Percentiles rank a stretch among this genome's conserved stretches.
Conservation (phyloP, 2,797 vertebrate genomes). For the Typhlichthys subterraneus region DNA sequence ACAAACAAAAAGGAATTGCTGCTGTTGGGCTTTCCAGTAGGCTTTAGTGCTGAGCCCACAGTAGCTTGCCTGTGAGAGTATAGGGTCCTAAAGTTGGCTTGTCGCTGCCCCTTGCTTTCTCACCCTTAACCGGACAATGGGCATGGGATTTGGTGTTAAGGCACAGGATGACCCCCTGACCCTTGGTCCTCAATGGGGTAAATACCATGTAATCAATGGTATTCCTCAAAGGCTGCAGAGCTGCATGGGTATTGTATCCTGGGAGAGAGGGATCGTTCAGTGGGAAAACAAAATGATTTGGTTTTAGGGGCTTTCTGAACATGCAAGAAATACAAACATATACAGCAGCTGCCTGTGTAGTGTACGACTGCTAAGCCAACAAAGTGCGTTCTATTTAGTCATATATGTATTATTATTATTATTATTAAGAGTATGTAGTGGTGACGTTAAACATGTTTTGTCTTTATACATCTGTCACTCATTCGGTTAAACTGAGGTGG, state of each 20-base stretch:
- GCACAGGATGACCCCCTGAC: slow-evolving; percentile 89
- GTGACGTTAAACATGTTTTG: slow-evolving; percentile 62
- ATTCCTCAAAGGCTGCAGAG: slow-evolving; percentile 87
- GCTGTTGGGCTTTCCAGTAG: slow-evolving; percentile 63
- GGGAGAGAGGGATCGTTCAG: slow-evolving; percentile 52
- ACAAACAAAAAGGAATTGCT: slow-evolving; percentile 64
- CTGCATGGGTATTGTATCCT: slow-evolving; percentile 69
- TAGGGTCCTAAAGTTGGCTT: slow-evolving; percentile 83
- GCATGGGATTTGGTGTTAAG: slow-evolving; percentile 86
- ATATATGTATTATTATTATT: slow-evolving; percentile 24
- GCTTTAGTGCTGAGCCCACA: slow-evolving; percentile 66
- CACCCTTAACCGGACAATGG: slow-evolving; percentile 94
- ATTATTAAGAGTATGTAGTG: slow-evolving; percentile 28
- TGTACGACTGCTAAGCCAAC: slow-evolving; percentile 23
- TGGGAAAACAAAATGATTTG: slow-evolving; percentile 60
- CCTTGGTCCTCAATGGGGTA: slow-evolving; percentile 92
- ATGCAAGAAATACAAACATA: slow-evolving; percentile 42
- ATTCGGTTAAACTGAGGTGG: slow-evolving; percentile 60
- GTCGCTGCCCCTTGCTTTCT: slow-evolving; percentile 78
- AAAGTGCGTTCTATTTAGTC: slow-evolving; percentile 32
- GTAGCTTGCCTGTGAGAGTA: slow-evolving; percentile 65
- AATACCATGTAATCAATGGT: slow-evolving; percentile 97
- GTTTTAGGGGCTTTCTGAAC: slow-evolving; percentile 31
- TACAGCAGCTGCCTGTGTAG: slow-evolving; percentile 26
- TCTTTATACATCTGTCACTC: slow-evolving; percentile 65